These are phyloP conservation scores for Cepaea hortensis DNA, from an alignment of 2,888 invertebrate genomes.

Conservation along the genomic window DNA sequence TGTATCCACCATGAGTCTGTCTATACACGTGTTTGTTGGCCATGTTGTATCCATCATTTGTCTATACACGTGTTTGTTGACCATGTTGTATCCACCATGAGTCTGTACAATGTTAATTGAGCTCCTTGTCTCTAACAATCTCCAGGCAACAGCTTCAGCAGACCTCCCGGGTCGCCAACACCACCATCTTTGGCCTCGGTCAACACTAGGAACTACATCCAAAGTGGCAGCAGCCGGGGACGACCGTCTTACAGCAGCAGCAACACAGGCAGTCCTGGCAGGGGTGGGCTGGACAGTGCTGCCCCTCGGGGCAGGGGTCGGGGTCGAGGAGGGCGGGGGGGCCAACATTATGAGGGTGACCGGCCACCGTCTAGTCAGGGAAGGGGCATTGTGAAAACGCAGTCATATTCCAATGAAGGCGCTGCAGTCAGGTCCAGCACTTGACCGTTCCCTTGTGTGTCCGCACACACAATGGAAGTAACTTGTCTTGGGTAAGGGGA, in stretches of 20 bases:
- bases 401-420: background rate
- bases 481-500: background rate
- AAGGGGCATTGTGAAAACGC: background rate
- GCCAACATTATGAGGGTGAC: background rate
- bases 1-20: no score
- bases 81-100: no score
- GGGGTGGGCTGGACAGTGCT: constrained; percentile 21
- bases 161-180: constrained; percentile 8
- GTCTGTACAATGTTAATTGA: background rate
- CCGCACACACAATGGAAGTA: background rate
- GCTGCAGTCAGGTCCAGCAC: background rate
- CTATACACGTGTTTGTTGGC: no score
- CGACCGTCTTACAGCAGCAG: constrained; percentile 11
- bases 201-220: background rate
- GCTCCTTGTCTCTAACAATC: no score
- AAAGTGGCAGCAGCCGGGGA: background rate
- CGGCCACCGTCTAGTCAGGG: constrained; percentile 40
- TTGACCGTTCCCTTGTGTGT: background rate
- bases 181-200: background rate
- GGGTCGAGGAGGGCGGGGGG: constrained; percentile 13
- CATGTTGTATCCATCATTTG: no score
- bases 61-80: no score
- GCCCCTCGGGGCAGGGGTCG: background rate
- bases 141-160: constrained; percentile 18
- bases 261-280: constrained; percentile 45